Evolutionary conservation across 1,140 invertebrate species (phyloP), one percentile per base, ranked within the genome.

Genomic region (Sinonovacula constricta): DNA sequence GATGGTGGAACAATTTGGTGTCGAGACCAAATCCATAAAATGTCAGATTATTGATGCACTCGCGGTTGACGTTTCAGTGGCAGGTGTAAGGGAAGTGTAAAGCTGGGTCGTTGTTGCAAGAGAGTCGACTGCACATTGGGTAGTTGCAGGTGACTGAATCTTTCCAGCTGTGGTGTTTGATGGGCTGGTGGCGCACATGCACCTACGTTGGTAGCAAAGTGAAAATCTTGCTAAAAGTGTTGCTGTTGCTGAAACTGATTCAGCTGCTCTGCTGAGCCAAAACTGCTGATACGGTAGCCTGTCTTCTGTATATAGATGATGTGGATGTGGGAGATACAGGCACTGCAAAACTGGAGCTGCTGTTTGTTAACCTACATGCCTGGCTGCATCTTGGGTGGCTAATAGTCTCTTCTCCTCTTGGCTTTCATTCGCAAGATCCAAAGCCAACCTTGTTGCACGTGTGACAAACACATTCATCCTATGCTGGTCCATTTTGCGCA

Each of bases 391-490:
- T n/a, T 34, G 59, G 31, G 59, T 34, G 28, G 59, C 31, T 62
- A 62, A n/a, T 33, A 30, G 59, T 62, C 59, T 62, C 59, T 33
- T 62, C 59, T 62, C 59, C 30, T 62, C 59, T 31, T 33, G 28
- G 59, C 59, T 62, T 62, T 62, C 59, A 4, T 62, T 33, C 59
- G 30, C 59, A 62, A 62, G 59, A 69, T 28, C n/a, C n/a, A n/a
- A n/a, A n/a, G n/a, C n/a, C n/a, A n/a, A n/a, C n/a, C n/a, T n/a
- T n/a, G n/a, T n/a, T n/a, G n/a, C n/a, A n/a, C n/a, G n/a, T n/a
- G n/a, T n/a, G n/a, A n/a, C n/a, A n/a, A n/a, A n/a, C n/a, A 69
- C 12, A 36, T 69, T 56, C 67, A 69, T 69, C n/a, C 51, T 56
- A 33, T 56, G 51, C 51, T 56, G 53, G 67, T 56, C 53, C 51